Evolutionary conservation across 2,797 vertebrate species (phyloP).

Genomic region (Valencia hispanica): DNA sequence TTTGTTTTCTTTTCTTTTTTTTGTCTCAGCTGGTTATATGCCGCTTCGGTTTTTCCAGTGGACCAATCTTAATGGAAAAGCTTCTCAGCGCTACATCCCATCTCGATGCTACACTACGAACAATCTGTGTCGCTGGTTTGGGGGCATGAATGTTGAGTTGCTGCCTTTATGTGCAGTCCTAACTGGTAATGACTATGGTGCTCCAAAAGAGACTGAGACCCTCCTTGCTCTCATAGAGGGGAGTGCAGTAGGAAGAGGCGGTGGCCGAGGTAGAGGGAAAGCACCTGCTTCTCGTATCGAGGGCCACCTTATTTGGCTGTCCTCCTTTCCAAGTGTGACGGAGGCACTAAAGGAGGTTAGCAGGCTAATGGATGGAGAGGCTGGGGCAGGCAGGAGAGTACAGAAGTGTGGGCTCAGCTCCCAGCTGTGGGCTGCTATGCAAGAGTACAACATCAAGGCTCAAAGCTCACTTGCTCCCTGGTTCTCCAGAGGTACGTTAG

Average conservation of each 20-base stretch:
- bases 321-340: slow-evolving; percentile 75
- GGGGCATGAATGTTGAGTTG: slow-evolving; percentile 79
- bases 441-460: slow-evolving; percentile 84
- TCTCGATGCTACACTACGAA: slow-evolving; percentile 81
- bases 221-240: slow-evolving; percentile 74
- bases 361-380: slow-evolving; percentile 69
- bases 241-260: slow-evolving; percentile 34
- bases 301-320: slow-evolving; percentile 87
- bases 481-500: slow-evolving; percentile 73
- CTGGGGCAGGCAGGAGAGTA: slow-evolving; percentile 59
- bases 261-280: slow-evolving; percentile 43
- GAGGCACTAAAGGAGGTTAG: slow-evolving; percentile 84
- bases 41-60: slow-evolving; percentile 89
- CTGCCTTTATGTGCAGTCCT: slow-evolving; percentile 91
- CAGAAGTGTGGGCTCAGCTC: slow-evolving; percentile 65
- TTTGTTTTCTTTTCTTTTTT: slow-evolving; percentile 12
- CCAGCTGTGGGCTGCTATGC: slow-evolving; percentile 80
- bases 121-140: slow-evolving; percentile 84
- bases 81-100: slow-evolving; percentile 79
- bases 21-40: slow-evolving; percentile 85
- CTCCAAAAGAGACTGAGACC: slow-evolving; percentile 72
- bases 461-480: slow-evolving; percentile 81
- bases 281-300: slow-evolving; percentile 76
- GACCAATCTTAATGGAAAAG: slow-evolving; percentile 76
- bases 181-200: slow-evolving; percentile 88